These are phyloP conservation scores for Burhinus bistriatus DNA, from an alignment of 2,113 vertebrate species.

Conservation along the genomic window DNA sequence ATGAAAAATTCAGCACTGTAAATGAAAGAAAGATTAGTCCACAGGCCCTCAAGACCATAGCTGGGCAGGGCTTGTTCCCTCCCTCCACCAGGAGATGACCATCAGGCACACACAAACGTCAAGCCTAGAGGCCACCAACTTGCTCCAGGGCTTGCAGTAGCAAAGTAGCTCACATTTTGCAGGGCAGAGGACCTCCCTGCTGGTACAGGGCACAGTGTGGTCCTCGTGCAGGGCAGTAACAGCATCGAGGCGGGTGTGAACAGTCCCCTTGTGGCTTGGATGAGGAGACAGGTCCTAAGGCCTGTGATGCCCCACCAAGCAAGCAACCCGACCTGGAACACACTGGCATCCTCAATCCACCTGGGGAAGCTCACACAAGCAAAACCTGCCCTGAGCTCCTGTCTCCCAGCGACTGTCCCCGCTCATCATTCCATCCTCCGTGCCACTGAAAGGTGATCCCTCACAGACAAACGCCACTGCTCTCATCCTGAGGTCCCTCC, in stretches of 20 bases:
- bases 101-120: neutral
- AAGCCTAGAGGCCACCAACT: neutral
- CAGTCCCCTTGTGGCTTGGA: neutral
- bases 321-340: neutral
- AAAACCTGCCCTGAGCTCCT: neutral
- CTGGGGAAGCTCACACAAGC: neutral
- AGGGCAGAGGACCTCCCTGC: neutral
- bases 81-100: neutral
- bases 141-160: neutral
- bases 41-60: neutral
- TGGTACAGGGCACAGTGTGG: accelerated
- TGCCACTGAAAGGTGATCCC: neutral
- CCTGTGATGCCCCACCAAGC: accelerated
- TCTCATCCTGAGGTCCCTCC: neutral
- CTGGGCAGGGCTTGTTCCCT: neutral
- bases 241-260: neutral
- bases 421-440: neutral
- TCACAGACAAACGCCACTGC: neutral
- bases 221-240: neutral
- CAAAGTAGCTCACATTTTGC: neutral
- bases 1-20: neutral
- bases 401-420: neutral
- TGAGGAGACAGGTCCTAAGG: neutral
- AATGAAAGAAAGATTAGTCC: neutral
- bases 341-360: neutral